Percentiles rank a stretch among this genome's conserved stretches.
Conservation (phyloP, 2,797 vertebrate species). For the Enteromius thamalakanensis region DNA sequence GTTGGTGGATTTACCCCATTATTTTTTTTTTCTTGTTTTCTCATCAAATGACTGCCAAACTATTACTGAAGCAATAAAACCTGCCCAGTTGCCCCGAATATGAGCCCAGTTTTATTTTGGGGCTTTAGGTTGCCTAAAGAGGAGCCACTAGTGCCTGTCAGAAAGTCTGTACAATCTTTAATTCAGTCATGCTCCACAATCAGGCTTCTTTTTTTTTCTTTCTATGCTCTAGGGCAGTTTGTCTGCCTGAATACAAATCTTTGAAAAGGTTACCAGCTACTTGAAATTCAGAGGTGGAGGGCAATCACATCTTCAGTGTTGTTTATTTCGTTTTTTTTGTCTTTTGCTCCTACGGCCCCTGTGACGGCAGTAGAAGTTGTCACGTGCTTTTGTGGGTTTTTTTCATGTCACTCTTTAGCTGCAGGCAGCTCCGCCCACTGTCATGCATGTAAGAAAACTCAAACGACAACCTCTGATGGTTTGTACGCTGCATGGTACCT, state of each 20-base stretch:
- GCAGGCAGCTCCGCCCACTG: slow-evolving; percentile 78
- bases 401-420: slow-evolving; percentile 71
- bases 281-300: slow-evolving; percentile 18
- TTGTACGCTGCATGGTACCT: slow-evolving; percentile 80
- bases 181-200: slow-evolving; percentile 1
- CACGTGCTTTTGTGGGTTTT: slow-evolving; percentile 57
- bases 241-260: slow-evolving; percentile 11
- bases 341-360: background rate
- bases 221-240: slow-evolving; percentile 5
- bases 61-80: slow-evolving; percentile 39
- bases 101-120: slow-evolving; percentile 10
- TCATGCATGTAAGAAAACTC: slow-evolving; percentile 49
- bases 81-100: background rate
- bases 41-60: slow-evolving; percentile 27
- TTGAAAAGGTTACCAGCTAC: slow-evolving; percentile 31
- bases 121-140: slow-evolving; percentile 45
- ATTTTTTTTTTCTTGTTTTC: background rate
- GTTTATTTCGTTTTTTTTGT: slow-evolving; percentile 8
- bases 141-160: slow-evolving; percentile 55
- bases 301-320: slow-evolving; percentile 5
- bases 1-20: background rate
- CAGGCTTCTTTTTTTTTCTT: background rate
- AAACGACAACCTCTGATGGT: slow-evolving; percentile 60
- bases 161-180: slow-evolving; percentile 9
- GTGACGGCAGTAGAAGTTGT: slow-evolving; percentile 63